phyloP scores from a whole-genome alignment of 2,888 invertebrate genomes.

The Brenthis hecate region DNA sequence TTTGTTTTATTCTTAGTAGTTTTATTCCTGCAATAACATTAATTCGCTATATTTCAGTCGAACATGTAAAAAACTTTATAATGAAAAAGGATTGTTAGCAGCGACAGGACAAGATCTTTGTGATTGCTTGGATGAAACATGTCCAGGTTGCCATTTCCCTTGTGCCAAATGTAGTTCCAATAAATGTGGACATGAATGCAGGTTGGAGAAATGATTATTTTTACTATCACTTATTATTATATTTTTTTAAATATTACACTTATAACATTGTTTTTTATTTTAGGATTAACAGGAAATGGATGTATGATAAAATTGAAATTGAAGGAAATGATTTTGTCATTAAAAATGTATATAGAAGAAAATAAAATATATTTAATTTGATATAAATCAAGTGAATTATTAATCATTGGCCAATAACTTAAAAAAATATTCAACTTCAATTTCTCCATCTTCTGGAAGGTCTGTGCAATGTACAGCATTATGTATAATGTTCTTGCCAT shows the following conservation, averaged over 20 bases:
- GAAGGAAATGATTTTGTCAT: conserved; percentile 88
- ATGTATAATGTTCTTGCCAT: conserved; percentile 89
- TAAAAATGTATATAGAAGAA: conserved; percentile 80
- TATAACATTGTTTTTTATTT: conserved; percentile 49
- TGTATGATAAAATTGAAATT: conserved; percentile 89
- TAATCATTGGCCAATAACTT: conserved; percentile 80
- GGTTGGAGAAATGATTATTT: conserved; percentile 63
- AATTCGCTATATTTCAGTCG: conserved; percentile 57
- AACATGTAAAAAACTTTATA: conserved; percentile 84
- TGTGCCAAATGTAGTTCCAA: conserved; percentile 87
- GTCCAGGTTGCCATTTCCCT: conserved; percentile 93
- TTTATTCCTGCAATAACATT: background rate
- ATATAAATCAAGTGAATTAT: conserved; percentile 24
- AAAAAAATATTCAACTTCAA: conserved; percentile 91
- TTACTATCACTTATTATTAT: background rate
- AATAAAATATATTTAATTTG: conserved; percentile 41
- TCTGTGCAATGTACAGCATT: conserved; percentile 97
- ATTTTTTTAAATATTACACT: background rate
- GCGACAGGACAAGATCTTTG: conserved; percentile 88
- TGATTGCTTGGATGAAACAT: conserved; percentile 90
- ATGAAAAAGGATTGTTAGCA: conserved; percentile 86
- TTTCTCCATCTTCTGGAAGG: conserved; percentile 90
- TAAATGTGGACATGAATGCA: conserved; percentile 92
- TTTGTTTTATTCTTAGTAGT: too few relatives aligned
- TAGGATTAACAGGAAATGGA: conserved; percentile 89